Percentiles rank a stretch among this genome's conserved stretches.
These are phyloP conservation scores for Gisinianus flammeolus DNA, from an alignment of 2,888 invertebrate species.

Conservation along the genomic window DNA sequence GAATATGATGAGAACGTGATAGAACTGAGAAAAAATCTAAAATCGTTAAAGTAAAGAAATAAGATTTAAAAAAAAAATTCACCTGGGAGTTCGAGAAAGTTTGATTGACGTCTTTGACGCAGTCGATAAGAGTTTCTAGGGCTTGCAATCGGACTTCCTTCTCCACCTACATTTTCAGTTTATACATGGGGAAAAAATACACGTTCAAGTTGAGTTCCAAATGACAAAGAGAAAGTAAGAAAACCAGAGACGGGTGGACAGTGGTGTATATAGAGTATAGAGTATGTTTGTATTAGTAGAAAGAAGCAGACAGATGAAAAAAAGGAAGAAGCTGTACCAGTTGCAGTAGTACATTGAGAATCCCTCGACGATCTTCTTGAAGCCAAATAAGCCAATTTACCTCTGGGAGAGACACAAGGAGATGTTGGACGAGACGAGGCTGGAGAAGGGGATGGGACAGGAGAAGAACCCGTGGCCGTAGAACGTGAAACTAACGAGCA, in stretches of 20 bases:
- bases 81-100: constrained; percentile 87
- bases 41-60: not conserved
- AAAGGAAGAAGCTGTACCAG: constrained; percentile 66
- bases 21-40: not conserved
- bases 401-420: constrained; percentile 34
- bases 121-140: constrained; percentile 65
- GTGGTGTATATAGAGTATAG: not conserved
- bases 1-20: not conserved
- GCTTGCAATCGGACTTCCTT: constrained; percentile 20
- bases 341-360: constrained; percentile 76
- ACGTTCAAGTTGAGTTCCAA: too few relatives aligned
- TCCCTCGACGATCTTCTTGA: constrained; percentile 83
- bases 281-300: not conserved
- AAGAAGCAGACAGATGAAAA: not conserved
- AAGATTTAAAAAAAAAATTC: constrained; percentile 59
- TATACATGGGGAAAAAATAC: too few relatives aligned
- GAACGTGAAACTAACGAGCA: constrained; percentile 40
- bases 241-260: not conserved
- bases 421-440: constrained; percentile 40
- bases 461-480: constrained; percentile 40
- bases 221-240: too few relatives aligned
- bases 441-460: constrained; percentile 40
- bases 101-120: constrained; percentile 80
- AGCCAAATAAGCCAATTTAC: constrained; percentile 74
- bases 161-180: too few relatives aligned